Evolutionary conservation across 1,140 invertebrate species (phyloP).

Genomic region (Drosophila equinoxialis): DNA sequence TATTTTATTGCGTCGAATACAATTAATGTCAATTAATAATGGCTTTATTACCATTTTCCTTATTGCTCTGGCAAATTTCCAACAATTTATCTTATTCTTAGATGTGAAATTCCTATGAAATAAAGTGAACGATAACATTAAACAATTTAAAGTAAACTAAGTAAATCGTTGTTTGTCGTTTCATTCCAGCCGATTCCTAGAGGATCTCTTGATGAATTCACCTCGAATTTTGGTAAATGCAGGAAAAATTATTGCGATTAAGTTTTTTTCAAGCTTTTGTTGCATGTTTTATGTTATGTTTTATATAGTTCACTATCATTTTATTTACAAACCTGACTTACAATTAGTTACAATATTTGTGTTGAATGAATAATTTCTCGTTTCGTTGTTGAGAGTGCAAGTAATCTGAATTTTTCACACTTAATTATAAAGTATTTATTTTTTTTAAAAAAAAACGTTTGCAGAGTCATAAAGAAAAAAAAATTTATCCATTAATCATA

Average conservation of each 20-base stretch:
- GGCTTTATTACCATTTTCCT: conserved; percentile 1
- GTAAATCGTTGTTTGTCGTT: too few relatives aligned
- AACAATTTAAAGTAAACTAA: too few relatives aligned
- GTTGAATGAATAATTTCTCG: background rate
- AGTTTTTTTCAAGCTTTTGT: too few relatives aligned
- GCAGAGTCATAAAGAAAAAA: background rate
- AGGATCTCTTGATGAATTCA: too few relatives aligned
- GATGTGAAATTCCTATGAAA: too few relatives aligned
- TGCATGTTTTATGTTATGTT: too few relatives aligned
- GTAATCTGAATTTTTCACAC: background rate
- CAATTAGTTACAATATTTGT: background rate
- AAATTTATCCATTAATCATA: background rate
- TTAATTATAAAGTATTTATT: background rate
- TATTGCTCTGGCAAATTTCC: background rate
- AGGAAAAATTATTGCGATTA: too few relatives aligned
- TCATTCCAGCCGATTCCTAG: too few relatives aligned
- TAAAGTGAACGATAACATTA: background rate
- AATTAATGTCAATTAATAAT: background rate
- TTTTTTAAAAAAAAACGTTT: background rate
- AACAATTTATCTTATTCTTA: background rate
- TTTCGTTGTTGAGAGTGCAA: background rate
- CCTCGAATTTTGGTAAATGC: too few relatives aligned
- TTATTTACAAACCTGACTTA: too few relatives aligned
- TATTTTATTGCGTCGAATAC: background rate
- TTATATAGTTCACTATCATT: too few relatives aligned